phyloP scores from a whole-genome alignment of 2,888 invertebrate species.

The Carabus problematicus region DNA sequence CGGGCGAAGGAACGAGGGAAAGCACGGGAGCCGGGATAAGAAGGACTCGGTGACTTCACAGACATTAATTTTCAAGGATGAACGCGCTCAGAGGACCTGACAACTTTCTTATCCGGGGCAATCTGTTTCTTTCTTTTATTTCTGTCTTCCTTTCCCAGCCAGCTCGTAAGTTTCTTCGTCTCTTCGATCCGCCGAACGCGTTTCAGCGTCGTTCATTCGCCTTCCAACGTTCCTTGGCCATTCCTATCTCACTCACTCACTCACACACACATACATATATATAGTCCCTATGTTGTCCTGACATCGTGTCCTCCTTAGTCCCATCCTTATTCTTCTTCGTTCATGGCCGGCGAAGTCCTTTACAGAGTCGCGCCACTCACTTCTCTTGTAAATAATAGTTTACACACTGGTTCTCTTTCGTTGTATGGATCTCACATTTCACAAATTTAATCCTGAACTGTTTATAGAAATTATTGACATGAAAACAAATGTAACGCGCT shows the following conservation, averaged over 20 bases:
- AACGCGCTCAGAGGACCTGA: slow-evolving; percentile 59
- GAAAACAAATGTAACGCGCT: slow-evolving; percentile 1
- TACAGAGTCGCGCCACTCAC: background rate
- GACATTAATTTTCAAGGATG: slow-evolving; percentile 61
- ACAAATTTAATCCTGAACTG: background rate
- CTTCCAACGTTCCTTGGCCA: background rate
- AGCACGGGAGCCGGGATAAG: slow-evolving; percentile 45
- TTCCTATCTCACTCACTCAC: slow-evolving; percentile 5
- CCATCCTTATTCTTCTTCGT: background rate
- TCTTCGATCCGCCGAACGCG: slow-evolving; percentile 31
- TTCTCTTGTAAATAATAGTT: background rate
- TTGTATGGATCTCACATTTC: background rate
- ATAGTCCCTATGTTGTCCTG: background rate
- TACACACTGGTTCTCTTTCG: background rate
- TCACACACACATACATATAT: slow-evolving; percentile 1
- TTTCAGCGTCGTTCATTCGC: slow-evolving; percentile 13
- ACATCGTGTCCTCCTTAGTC: slow-evolving; percentile 5
- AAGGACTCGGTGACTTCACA: slow-evolving; percentile 52
- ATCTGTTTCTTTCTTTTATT: slow-evolving; percentile 60
- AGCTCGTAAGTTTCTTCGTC: slow-evolving; percentile 40
- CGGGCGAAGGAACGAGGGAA: slow-evolving; percentile 46
- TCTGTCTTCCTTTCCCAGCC: slow-evolving; percentile 50
- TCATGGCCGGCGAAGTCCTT: slow-evolving; percentile 4
- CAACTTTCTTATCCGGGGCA: slow-evolving; percentile 60
- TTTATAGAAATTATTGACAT: background rate